Evolutionary conservation across 2,888 invertebrate genomes (phyloP).

Genomic region (Eutolmus rufibarbis): DNA sequence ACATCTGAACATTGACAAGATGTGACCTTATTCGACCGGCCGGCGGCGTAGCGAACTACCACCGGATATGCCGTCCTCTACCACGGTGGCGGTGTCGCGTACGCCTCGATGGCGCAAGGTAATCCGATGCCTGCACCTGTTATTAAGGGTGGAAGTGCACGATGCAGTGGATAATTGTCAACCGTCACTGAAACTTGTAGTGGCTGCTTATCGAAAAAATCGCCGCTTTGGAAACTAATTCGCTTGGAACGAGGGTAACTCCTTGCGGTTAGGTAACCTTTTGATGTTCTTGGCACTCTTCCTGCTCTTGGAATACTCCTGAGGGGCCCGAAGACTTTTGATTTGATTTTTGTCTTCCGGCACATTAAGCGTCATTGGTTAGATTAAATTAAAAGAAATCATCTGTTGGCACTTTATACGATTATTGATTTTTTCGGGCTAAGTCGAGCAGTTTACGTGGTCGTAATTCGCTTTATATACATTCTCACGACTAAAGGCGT

Average conservation of each 20-base stretch:
- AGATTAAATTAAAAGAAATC: conserved; percentile 12
- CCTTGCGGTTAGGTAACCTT: conserved; percentile 13
- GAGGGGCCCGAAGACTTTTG: not conserved
- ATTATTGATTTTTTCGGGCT: not conserved
- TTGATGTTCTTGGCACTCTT: conserved; percentile 5
- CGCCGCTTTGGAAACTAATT: conserved; percentile 14
- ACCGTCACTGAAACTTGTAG: not conserved
- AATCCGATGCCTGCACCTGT: conserved; percentile 40
- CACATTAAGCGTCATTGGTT: not conserved
- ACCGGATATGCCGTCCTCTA: conserved; percentile 25
- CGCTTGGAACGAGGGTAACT: not conserved
- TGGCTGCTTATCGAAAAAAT: not conserved
- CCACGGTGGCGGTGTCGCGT: not conserved
- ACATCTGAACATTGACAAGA: conserved; percentile 16
- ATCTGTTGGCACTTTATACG: not conserved
- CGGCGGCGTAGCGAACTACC: not conserved
- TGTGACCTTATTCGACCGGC: conserved; percentile 16
- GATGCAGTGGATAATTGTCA: not conserved
- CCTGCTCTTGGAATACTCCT: not conserved
- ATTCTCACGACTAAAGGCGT: not conserved
- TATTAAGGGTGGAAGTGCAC: conserved; percentile 31
- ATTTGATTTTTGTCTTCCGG: conserved; percentile 35
- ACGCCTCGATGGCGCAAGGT: not conserved
- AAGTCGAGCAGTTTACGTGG: not conserved
- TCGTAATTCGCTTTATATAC: not conserved